A percentile compares a stretch with the other conserved stretches of the same genome.
phyloP scores from a whole-genome alignment of 2,113 vertebrate species.

The Limnothrissa miodon region DNA sequence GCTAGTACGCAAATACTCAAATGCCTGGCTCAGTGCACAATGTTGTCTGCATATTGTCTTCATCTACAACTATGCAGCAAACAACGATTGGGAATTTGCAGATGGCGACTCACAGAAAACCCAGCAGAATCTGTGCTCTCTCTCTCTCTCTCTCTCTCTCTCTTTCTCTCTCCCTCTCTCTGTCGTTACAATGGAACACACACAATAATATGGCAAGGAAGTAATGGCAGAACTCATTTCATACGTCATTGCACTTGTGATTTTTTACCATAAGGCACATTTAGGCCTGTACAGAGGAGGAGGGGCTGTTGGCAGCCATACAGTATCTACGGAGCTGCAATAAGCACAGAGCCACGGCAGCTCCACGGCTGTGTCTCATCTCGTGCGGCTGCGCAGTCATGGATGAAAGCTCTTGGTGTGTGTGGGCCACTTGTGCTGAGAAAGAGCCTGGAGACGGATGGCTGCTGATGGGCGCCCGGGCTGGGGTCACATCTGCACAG shows the following conservation, averaged over 20 bases:
- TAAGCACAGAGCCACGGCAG: background rate
- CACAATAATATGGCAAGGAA: background rate
- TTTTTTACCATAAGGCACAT: background rate
- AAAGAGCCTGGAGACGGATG: background rate
- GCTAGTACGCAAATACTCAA: background rate
- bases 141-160: background rate
- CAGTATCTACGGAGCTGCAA: background rate
- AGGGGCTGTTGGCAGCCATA: background rate
- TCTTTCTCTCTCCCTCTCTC: background rate
- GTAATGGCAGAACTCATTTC: slow-evolving; percentile 9
- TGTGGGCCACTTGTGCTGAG: background rate
- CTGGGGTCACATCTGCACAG: background rate
- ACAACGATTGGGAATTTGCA: background rate
- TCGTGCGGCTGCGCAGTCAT: background rate
- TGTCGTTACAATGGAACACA: background rate
- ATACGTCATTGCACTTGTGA: background rate
- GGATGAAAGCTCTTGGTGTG: background rate
- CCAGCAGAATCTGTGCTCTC: background rate
- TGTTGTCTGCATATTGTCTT: background rate
- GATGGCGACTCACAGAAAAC: background rate
- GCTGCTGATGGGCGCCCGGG: background rate
- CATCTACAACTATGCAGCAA: background rate
- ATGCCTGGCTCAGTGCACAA: background rate
- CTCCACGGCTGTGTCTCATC: too few species aligned
- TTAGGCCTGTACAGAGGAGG: background rate